Conservation (phyloP, 1,140 invertebrate species). For the Adelges cooleyi region DNA sequence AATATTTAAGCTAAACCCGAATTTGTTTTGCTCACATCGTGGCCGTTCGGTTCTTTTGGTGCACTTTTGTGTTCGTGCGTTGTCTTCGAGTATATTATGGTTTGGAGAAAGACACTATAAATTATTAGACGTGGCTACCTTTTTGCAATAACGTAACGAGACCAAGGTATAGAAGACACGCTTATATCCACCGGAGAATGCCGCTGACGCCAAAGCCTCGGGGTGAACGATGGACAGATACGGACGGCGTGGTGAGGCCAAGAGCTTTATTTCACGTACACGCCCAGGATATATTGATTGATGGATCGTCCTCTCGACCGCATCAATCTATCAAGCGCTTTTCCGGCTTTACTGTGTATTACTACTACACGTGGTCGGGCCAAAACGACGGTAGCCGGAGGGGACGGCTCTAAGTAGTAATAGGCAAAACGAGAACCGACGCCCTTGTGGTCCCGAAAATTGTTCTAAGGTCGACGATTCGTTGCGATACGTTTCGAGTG, state of each 20-base stretch:
- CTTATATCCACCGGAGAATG: neutral
- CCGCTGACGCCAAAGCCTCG: neutral
- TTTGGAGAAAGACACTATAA: too few species aligned
- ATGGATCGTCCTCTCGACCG: constrained; percentile 6
- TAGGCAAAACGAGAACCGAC: neutral
- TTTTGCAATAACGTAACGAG: neutral
- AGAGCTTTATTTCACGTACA: constrained; percentile 2
- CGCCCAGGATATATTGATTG: neutral
- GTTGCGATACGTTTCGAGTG: too few species aligned
- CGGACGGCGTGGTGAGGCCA: neutral
- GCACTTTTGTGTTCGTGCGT: too few species aligned
- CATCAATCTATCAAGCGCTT: constrained; percentile 20
- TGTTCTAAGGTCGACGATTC: too few species aligned
- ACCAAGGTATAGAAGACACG: neutral
- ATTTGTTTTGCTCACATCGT: too few species aligned
- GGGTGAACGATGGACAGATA: neutral
- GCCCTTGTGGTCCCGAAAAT: neutral
- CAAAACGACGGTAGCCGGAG: too few species aligned
- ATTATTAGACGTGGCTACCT: too few species aligned
- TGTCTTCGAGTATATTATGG: too few species aligned
- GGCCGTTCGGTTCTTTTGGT: too few species aligned
- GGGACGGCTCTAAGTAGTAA: neutral
- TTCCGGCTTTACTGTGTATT: neutral
- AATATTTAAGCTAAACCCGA: too few species aligned
- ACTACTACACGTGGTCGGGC: neutral